Conservation (phyloP, 1,140 invertebrate species). For the Proales similis region DNA sequence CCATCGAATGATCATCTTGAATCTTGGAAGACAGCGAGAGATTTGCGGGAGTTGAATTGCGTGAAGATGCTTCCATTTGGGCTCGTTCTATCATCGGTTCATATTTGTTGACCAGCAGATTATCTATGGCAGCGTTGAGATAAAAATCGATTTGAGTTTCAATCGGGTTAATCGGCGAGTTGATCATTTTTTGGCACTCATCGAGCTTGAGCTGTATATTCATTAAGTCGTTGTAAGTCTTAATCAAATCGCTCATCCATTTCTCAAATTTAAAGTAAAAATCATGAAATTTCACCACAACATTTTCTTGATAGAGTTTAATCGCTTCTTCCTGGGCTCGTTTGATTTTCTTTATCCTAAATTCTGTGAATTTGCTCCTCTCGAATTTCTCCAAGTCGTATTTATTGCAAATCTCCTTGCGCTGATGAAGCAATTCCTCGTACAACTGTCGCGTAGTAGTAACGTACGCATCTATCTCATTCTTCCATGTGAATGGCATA, state of each 20-base stretch:
- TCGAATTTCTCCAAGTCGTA: conserved; percentile 30
- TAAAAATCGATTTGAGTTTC: too few relatives aligned
- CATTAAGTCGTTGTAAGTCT: conserved; percentile 34
- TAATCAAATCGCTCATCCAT: conserved; percentile 38
- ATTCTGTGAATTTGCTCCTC: conserved; percentile 33
- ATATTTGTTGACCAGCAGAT: too few relatives aligned
- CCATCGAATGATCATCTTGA: too few relatives aligned
- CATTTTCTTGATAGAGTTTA: conserved; percentile 35
- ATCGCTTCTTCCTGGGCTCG: conserved; percentile 21
- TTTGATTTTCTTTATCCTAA: conserved; percentile 32
- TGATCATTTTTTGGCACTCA: conserved; percentile 30
- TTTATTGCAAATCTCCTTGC: conserved; percentile 8
- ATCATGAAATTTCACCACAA: conserved; percentile 28
- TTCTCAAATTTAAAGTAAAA: conserved; percentile 38
- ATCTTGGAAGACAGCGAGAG: too few relatives aligned
- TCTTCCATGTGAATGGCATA: conserved; percentile 10
- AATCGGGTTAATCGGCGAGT: too few relatives aligned
- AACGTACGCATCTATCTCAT: not conserved
- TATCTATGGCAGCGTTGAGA: too few relatives aligned
- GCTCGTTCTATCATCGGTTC: too few relatives aligned
- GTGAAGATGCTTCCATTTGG: too few relatives aligned
- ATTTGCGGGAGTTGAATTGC: too few relatives aligned
- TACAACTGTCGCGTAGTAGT: conserved; percentile 15
- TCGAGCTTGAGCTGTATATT: conserved; percentile 26
- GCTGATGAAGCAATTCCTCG: conserved; percentile 12